Percentiles rank a stretch among this genome's conserved stretches.
Conservation (phyloP, 2,888 invertebrate species). For the Caenorhabditis becei region DNA sequence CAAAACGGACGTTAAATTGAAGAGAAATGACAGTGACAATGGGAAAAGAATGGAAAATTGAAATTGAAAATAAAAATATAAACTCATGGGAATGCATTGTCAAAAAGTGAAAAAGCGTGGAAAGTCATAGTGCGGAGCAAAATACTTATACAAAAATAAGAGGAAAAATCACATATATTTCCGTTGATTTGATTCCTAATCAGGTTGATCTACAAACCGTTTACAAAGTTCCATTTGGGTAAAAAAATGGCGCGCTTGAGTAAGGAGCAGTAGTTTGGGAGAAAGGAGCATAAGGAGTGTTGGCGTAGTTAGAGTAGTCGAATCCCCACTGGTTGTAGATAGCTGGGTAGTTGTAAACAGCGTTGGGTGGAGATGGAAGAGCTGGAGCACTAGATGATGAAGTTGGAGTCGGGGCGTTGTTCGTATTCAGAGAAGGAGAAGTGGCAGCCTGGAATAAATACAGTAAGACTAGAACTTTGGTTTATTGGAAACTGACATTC, state of each 20-base stretch:
- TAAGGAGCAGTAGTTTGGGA: slow-evolving; percentile 39
- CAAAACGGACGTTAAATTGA: slow-evolving; percentile 1
- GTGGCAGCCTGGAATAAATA: slow-evolving; percentile 27
- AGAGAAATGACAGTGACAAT: too few relatives aligned
- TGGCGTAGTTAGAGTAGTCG: slow-evolving; percentile 42
- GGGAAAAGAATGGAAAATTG: too few relatives aligned
- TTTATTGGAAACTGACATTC: slow-evolving; percentile 18
- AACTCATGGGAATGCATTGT: neutral
- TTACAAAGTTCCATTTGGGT: slow-evolving; percentile 48
- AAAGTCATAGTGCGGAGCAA: too few relatives aligned
- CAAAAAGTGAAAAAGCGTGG: too few relatives aligned
- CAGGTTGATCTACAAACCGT: slow-evolving; percentile 15
- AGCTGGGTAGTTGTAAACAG: slow-evolving; percentile 59
- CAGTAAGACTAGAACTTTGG: neutral
- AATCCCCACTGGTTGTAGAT: slow-evolving; percentile 50
- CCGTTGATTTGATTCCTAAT: slow-evolving; percentile 5
- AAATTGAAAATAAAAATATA: too few relatives aligned
- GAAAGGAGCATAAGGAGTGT: slow-evolving; percentile 43
- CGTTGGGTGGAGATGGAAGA: slow-evolving; percentile 30
- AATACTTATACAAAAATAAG: neutral
- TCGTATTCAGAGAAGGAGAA: slow-evolving; percentile 20
- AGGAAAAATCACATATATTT: neutral
- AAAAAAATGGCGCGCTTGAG: slow-evolving; percentile 50
- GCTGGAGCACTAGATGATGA: slow-evolving; percentile 7
- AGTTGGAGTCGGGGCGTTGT: slow-evolving; percentile 17